These are phyloP conservation scores for Neogobius melanostomus DNA, from an alignment of 2,113 vertebrate species.

Conservation along the genomic window DNA sequence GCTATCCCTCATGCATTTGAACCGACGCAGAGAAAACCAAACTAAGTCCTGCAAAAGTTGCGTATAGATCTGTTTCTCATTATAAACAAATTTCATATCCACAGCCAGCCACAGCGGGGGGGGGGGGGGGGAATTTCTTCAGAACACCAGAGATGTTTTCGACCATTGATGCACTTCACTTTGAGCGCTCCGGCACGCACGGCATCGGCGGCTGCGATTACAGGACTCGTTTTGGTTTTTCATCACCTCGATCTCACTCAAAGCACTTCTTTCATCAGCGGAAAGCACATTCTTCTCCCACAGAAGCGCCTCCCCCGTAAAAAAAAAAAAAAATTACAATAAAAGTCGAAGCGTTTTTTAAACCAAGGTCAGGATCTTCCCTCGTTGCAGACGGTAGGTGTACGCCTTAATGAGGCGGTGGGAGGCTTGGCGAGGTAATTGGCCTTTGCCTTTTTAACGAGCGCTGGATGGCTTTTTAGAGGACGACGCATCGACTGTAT, in stretches of 20 bases:
- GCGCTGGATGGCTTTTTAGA: slow-evolving; percentile 49
- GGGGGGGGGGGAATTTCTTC: not conserved
- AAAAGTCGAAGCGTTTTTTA: slow-evolving; percentile 17
- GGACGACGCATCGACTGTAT: slow-evolving; percentile 48
- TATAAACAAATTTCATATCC: not conserved
- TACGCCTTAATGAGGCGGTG: slow-evolving; percentile 39
- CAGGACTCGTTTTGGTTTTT: slow-evolving; percentile 24
- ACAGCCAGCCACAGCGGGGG: not conserved
- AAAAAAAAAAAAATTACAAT: slow-evolving; percentile 13
- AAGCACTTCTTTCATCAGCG: slow-evolving; percentile 17
- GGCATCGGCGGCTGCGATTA: slow-evolving; percentile 27
- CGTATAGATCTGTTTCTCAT: not conserved
- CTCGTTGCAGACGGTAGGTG: slow-evolving; percentile 37
- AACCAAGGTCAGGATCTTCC: slow-evolving; percentile 36
- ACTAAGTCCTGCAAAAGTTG: not conserved
- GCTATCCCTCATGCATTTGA: no score
- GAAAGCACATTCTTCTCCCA: slow-evolving; percentile 1
- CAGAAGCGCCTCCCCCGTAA: slow-evolving; percentile 10
- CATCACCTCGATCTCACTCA: slow-evolving; percentile 46
- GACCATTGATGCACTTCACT: not conserved
- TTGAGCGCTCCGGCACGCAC: slow-evolving; percentile 1
- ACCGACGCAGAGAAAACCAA: not conserved
- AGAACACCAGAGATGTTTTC: not conserved
- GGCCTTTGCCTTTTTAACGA: slow-evolving; percentile 55
- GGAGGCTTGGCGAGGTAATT: slow-evolving; percentile 39